Conservation (phyloP, 2,797 vertebrate genomes). For the Coregonus sp. region DNA sequence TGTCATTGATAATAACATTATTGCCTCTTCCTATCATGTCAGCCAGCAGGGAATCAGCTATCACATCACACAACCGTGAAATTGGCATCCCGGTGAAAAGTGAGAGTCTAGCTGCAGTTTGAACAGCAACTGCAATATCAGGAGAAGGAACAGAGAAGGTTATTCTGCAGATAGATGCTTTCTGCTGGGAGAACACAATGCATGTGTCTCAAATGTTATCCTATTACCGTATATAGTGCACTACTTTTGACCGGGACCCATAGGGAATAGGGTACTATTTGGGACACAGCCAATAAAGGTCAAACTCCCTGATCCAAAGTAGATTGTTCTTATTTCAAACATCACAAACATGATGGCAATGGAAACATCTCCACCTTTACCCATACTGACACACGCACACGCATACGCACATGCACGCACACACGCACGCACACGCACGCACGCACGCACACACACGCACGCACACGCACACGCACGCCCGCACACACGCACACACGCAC, state of each 20-base stretch:
- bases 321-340: slow-evolving; percentile 49
- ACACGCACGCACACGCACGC: no score
- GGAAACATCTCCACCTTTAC: not conserved
- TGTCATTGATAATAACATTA: not conserved
- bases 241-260: no score
- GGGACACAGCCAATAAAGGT: slow-evolving; percentile 27
- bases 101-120: slow-evolving; percentile 10
- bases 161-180: not conserved
- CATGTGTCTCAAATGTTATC: not conserved
- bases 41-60: not conserved
- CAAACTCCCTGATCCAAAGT: slow-evolving; percentile 46
- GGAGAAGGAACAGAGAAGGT: not conserved
- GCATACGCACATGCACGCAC: no score
- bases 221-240: not conserved
- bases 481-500: slow-evolving; percentile 2
- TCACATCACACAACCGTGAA: not conserved
- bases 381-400: not conserved
- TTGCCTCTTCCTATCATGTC: not conserved
- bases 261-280: not conserved
- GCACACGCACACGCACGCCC: not conserved
- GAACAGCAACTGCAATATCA: slow-evolving; percentile 6
- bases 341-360: slow-evolving; percentile 30
- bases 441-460: not conserved
- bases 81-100: not conserved
- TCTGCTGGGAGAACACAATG: slow-evolving; percentile 21